Percentiles rank a stretch among this genome's conserved stretches.
phyloP scores from a whole-genome alignment of 2,888 invertebrate genomes.

The Troides oblongomaculatus region DNA sequence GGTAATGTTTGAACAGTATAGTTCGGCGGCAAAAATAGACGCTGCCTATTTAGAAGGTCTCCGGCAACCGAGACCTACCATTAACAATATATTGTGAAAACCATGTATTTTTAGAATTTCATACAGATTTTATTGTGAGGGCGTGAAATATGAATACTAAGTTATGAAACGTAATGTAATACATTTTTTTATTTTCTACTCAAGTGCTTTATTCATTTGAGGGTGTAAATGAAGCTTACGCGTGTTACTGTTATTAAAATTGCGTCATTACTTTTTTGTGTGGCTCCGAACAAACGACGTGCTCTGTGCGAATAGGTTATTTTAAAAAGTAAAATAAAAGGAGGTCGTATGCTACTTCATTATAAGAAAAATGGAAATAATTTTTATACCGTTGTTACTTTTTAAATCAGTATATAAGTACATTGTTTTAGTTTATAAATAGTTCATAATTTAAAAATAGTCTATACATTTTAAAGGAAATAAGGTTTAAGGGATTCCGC shows the following conservation, averaged over 20 bases:
- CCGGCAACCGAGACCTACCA: no score
- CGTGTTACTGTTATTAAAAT: slow-evolving; percentile 10
- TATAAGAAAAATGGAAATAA: background rate
- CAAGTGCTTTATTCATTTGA: slow-evolving; percentile 22
- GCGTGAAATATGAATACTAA: slow-evolving; percentile 12
- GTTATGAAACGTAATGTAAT: slow-evolving; percentile 4
- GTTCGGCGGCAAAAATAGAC: no score
- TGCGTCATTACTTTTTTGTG: slow-evolving; percentile 1
- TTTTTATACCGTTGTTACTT: background rate
- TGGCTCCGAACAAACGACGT: background rate
- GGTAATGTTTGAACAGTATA: no score
- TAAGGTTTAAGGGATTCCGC: background rate
- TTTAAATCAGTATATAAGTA: background rate
- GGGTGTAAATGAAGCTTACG: slow-evolving; percentile 21
- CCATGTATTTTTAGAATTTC: background rate
- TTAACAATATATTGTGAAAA: background rate
- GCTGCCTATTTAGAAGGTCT: no score
- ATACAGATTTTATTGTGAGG: background rate
- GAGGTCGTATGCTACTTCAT: slow-evolving; percentile 1
- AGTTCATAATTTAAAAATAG: no score
- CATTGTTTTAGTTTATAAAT: no score
- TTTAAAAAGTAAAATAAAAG: slow-evolving; percentile 2
- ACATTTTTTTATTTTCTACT: slow-evolving; percentile 13
- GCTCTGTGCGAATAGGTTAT: background rate
- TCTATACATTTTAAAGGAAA: no score